phyloP scores from a whole-genome alignment of 1,140 invertebrate genomes.

The Papilio xuthus region DNA sequence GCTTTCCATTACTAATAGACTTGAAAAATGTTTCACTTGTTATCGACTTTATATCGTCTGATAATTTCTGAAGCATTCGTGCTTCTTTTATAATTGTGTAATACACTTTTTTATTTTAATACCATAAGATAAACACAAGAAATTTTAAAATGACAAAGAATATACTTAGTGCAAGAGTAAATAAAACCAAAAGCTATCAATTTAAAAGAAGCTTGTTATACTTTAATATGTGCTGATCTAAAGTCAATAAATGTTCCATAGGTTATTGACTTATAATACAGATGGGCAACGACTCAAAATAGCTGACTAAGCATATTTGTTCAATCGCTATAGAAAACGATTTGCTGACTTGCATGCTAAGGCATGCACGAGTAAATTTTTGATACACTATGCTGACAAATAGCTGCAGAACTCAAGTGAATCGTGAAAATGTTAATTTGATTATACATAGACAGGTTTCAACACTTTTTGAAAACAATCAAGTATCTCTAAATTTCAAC shows the following conservation, averaged over 20 bases:
- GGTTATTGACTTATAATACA: slow-evolving; percentile 9
- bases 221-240: background rate
- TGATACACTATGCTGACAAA: slow-evolving; percentile 18
- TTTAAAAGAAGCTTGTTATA: background rate
- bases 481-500: no score
- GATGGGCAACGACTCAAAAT: slow-evolving; percentile 19
- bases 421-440: background rate
- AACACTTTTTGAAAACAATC: no score
- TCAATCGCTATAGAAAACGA: slow-evolving; percentile 24
- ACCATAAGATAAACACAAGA: background rate
- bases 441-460: background rate
- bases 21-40: slow-evolving; percentile 8
- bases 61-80: background rate
- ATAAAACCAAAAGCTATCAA: background rate
- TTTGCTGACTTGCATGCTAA: slow-evolving; percentile 28
- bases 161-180: background rate
- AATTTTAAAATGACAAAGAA: background rate
- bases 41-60: background rate
- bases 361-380: background rate
- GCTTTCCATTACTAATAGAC: slow-evolving; percentile 40
- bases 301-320: slow-evolving; percentile 13
- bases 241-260: background rate
- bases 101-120: no score
- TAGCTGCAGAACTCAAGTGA: background rate
- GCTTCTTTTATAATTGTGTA: no score